phyloP scores from a whole-genome alignment of 2,888 invertebrate genomes.

The Neoaliturus tenellus region DNA sequence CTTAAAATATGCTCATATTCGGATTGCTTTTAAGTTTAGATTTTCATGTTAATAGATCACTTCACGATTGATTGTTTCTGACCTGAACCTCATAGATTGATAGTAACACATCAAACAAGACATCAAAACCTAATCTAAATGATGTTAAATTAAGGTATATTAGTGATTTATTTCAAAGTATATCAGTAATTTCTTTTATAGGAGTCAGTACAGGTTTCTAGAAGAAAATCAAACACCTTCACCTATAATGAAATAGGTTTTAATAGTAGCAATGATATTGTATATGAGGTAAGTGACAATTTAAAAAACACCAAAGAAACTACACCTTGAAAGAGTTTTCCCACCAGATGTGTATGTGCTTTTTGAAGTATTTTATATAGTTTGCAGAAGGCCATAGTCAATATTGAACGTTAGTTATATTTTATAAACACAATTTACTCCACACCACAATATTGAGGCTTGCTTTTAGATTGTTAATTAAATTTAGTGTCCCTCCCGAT shows the following conservation, averaged over 20 bases:
- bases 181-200: constrained; percentile 43
- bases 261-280: constrained; percentile 48
- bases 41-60: no score
- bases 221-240: constrained; percentile 17
- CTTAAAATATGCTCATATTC: no score
- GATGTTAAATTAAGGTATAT: no score
- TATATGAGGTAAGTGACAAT: constrained; percentile 41
- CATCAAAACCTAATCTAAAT: no score
- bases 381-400: background rate
- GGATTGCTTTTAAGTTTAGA: no score
- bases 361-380: background rate
- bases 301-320: background rate
- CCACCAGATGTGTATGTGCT: background rate
- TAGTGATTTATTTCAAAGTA: no score
- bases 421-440: background rate
- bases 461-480: no score
- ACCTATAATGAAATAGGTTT: constrained; percentile 15
- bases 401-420: background rate
- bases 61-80: no score
- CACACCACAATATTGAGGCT: background rate
- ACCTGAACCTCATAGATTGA: no score
- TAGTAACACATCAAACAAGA: no score
- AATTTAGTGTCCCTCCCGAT: no score
- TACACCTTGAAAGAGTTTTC: background rate
- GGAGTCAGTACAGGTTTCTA: constrained; percentile 37